Base-by-base conservation (phyloP, 1,140 invertebrate species). In the Drosophila novamexicana region DNA sequence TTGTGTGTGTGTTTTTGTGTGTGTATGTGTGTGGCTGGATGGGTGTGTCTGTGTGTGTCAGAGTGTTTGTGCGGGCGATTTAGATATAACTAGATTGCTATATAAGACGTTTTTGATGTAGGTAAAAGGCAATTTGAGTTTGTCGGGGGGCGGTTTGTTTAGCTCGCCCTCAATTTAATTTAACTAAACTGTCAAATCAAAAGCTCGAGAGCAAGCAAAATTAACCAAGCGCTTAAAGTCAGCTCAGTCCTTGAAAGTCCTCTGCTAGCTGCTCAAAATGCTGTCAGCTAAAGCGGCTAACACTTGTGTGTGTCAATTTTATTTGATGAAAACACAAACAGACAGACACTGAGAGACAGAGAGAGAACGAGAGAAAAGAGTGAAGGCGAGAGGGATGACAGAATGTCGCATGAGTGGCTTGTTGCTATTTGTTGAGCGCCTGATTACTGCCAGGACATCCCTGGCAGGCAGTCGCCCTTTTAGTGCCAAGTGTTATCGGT, bases 231-330 rank as follows among this genome's bases (percentile, higher is more conserved):
- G 76, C 74, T 73, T 80, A 78, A 89, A 84, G 77, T 71, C 84
- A 78, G 77, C 63, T 54, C 14, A 16, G 54, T 67, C 69, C 54
- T 49, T 65, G 50, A 52, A 47, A 54, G 58, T 44, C 52, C 52
- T 54, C 5, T 34, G 34, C 62, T 37, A 22, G 29, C 10, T 34
- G 32, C 16, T 32, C 12, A 39, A 59, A 58, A 62, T 22, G 57
- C 81, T 89, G 85, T 84, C 81, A 90, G 74, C 80, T 77, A 84
- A 89, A 88, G 84, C 84, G 80, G 85, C 84, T 89, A 90, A 89
- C 84, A 89, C 84, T 89, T 89, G 84, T 89, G 80, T 89, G 84
- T 89, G 84, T 89, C 84, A 90, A 90, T 89, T 86, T 88, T 88
- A 89, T 89, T 89, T 88, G 83, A 88, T 80, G 84, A 88, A 89